Percentiles rank a stretch among this genome's conserved stretches.
These are phyloP conservation scores for Ectobius pallidus DNA, from an alignment of 2,888 invertebrate genomes.

Conservation along the genomic window DNA sequence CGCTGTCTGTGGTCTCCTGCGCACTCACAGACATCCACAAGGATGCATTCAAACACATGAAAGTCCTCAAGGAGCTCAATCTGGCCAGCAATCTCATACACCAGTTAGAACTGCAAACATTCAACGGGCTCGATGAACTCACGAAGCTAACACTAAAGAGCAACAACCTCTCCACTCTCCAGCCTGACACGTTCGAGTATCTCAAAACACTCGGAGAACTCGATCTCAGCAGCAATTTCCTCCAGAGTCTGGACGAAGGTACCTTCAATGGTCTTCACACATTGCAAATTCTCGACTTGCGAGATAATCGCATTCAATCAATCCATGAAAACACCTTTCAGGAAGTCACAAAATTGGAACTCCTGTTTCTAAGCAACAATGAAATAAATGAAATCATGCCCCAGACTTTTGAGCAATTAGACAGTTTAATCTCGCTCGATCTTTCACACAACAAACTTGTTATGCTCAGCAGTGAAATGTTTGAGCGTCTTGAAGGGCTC, in stretches of 20 bases:
- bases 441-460: neutral
- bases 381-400: neutral
- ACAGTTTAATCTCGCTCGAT: neutral
- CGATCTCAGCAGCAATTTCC: neutral
- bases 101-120: neutral
- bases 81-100: neutral
- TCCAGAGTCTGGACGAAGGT: neutral
- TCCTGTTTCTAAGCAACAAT: neutral
- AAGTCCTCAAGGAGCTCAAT: neutral
- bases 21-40: neutral
- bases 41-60: neutral
- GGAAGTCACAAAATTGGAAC: no score
- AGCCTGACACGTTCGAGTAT: neutral
- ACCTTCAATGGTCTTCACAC: neutral
- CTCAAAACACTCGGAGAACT: neutral
- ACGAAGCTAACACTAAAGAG: neutral
- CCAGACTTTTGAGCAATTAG: neutral
- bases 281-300: neutral
- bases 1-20: neutral
- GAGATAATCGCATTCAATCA: neutral
- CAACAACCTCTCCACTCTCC: neutral
- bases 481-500: neutral
- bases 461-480: neutral
- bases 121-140: slow-evolving; percentile 3
- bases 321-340: no score